Percentiles rank a stretch among this genome's conserved stretches.
Evolutionary conservation across 2,888 invertebrate species (phyloP).

Genomic region (Archips crataeganus): DNA sequence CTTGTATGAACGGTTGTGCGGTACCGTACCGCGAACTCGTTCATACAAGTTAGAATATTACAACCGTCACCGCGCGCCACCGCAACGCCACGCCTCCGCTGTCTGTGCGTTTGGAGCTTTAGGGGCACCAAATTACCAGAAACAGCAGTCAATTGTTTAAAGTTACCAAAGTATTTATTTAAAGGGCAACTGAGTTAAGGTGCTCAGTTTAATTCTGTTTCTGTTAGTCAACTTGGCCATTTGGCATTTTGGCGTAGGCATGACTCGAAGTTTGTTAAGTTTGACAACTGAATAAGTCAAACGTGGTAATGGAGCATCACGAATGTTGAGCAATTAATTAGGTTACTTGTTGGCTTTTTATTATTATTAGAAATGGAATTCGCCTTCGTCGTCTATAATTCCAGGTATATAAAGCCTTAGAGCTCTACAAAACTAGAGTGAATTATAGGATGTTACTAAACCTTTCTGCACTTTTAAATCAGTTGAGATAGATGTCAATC

Average conservation of each 20-base stretch:
- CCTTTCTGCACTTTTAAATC: too few relatives aligned
- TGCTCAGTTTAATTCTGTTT: constrained; percentile 4
- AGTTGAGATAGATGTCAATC: too few relatives aligned
- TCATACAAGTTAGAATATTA: too few relatives aligned
- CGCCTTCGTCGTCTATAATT: too few relatives aligned
- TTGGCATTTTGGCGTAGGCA: not conserved
- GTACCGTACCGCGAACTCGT: too few relatives aligned
- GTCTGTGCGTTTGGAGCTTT: not conserved
- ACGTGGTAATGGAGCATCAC: not conserved
- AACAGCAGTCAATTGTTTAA: constrained; percentile 3
- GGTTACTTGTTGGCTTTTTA: not conserved
- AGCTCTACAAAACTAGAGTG: too few relatives aligned
- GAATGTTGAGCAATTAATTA: not conserved
- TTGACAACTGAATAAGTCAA: not conserved
- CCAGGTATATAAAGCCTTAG: too few relatives aligned
- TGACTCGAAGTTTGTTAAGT: not conserved
- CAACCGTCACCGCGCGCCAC: too few relatives aligned
- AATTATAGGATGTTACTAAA: too few relatives aligned
- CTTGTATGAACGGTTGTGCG: too few relatives aligned
- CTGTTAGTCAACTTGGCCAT: not conserved
- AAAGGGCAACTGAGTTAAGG: constrained; percentile 9
- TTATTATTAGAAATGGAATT: too few relatives aligned
- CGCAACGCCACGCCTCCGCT: too few relatives aligned
- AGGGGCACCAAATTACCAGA: not conserved
- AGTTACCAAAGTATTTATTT: constrained; percentile 11